Percentiles rank a stretch among this genome's conserved stretches.
Evolutionary conservation across 2,888 invertebrate genomes (phyloP).

Genomic region (Agrilus mali): DNA sequence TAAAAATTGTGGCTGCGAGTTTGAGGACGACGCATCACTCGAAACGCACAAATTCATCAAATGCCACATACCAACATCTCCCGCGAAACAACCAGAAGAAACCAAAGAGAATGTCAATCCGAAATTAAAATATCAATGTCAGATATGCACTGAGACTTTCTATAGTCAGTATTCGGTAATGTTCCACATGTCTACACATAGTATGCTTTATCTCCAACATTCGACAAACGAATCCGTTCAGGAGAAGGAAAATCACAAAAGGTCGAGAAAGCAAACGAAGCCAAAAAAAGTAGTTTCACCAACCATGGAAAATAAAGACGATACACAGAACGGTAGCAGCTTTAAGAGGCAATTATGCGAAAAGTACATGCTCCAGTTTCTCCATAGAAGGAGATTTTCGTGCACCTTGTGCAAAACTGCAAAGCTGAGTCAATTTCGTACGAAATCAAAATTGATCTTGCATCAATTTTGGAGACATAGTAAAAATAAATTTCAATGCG

Average conservation of each 20-base stretch:
- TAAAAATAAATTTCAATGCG: slow-evolving; percentile 32
- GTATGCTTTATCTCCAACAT: slow-evolving; percentile 27
- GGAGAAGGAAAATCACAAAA: slow-evolving; percentile 21
- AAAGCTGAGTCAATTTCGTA: slow-evolving; percentile 34
- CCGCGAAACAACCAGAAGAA: slow-evolving; percentile 32
- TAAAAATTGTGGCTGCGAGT: slow-evolving; percentile 41
- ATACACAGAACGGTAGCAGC: slow-evolving; percentile 19
- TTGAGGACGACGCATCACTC: slow-evolving; percentile 38
- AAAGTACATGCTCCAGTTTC: slow-evolving; percentile 30
- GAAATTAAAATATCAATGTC: slow-evolving; percentile 33
- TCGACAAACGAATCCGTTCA: slow-evolving; percentile 21
- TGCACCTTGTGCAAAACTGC: slow-evolving; percentile 29
- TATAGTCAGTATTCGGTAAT: slow-evolving; percentile 35
- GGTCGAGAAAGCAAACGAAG: slow-evolving; percentile 38
- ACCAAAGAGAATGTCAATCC: slow-evolving; percentile 33
- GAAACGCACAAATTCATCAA: slow-evolving; percentile 37
- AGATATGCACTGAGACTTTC: slow-evolving; percentile 34
- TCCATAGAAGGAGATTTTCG: slow-evolving; percentile 27
- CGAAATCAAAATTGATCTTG: slow-evolving; percentile 33
- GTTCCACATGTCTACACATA: slow-evolving; percentile 37
- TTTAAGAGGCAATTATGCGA: slow-evolving; percentile 24
- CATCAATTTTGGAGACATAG: slow-evolving; percentile 41
- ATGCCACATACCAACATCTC: slow-evolving; percentile 36
- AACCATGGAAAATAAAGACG: slow-evolving; percentile 28
- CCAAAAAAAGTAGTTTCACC: slow-evolving; percentile 36